A percentile compares a stretch with the other conserved stretches of the same genome.
Evolutionary conservation across 2,113 vertebrate species (phyloP).

Genomic region (Myrmecobius fasciatus): DNA sequence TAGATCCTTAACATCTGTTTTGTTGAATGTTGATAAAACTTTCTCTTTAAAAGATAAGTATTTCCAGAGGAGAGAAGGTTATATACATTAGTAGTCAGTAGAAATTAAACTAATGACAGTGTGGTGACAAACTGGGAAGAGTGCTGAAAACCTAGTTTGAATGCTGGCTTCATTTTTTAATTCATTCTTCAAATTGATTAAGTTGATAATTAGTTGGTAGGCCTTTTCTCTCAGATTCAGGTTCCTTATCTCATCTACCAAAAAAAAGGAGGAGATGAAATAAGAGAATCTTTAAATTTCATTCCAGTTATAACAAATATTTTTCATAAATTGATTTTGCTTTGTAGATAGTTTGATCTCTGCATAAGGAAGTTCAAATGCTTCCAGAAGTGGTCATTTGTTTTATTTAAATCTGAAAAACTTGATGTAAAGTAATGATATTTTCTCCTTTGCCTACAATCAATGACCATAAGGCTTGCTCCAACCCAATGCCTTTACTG

Average conservation of each 20-base stretch:
- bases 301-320: neutral
- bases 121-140: neutral
- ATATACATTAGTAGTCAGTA: no score
- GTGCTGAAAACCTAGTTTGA: neutral
- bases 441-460: no score
- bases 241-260: neutral
- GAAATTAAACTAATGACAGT: no score
- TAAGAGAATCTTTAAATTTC: neutral
- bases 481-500: no score
- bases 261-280: neutral
- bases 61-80: neutral
- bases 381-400: neutral
- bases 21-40: neutral
- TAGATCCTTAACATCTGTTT: neutral
- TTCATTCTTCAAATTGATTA: neutral
- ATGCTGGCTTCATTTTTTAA: neutral
- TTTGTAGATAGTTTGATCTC: neutral
- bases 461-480: no score
- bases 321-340: neutral
- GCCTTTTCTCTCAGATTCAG: neutral
- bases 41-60: neutral
- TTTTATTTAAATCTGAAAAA: neutral
- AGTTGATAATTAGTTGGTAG: neutral
- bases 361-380: neutral
- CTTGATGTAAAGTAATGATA: neutral